Conservation (phyloP, 1,140 invertebrate species). For the Zophobas morio region DNA sequence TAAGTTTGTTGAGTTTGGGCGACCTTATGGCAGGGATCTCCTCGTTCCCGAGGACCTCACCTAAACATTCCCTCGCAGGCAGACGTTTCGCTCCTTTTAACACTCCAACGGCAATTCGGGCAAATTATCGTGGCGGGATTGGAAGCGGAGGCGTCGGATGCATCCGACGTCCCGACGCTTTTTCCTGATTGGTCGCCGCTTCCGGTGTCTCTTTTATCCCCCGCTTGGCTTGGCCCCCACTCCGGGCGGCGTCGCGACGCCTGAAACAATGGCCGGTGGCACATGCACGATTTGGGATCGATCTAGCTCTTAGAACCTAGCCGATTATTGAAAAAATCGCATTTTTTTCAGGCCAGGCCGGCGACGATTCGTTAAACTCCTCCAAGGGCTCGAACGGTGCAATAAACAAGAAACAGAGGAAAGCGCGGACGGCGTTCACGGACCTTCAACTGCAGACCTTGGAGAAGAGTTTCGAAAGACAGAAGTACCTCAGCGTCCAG, state of each 20-base stretch:
- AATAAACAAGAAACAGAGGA: constrained; percentile 94
- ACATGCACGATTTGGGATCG: constrained; percentile 33
- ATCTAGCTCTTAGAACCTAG: constrained; percentile 21
- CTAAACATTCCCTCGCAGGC: constrained; percentile 12
- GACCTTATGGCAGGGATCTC: constrained; percentile 57
- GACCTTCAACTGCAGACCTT: constrained; percentile 97
- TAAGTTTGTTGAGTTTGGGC: constrained; percentile 62
- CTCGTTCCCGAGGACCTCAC: not conserved
- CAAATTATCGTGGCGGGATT: constrained; percentile 36
- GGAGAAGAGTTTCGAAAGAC: constrained; percentile 97
- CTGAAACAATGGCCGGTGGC: constrained; percentile 59
- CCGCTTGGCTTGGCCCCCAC: constrained; percentile 32
- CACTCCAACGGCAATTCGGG: constrained; percentile 13
- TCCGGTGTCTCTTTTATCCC: constrained; percentile 56
- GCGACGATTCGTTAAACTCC: constrained; percentile 66
- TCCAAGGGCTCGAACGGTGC: constrained; percentile 69
- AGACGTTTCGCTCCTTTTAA: constrained; percentile 33
- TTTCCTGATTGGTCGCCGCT: constrained; percentile 58
- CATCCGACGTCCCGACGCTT: constrained; percentile 29
- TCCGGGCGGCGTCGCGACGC: constrained; percentile 53
- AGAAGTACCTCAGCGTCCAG: constrained; percentile 99
- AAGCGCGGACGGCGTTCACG: constrained; percentile 98
- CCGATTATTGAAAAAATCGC: no score
- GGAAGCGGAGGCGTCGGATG: constrained; percentile 43
- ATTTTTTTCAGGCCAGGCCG: constrained; percentile 66